Conservation (phyloP, 2,888 invertebrate genomes). For the Pristionchus exspectatus region DNA sequence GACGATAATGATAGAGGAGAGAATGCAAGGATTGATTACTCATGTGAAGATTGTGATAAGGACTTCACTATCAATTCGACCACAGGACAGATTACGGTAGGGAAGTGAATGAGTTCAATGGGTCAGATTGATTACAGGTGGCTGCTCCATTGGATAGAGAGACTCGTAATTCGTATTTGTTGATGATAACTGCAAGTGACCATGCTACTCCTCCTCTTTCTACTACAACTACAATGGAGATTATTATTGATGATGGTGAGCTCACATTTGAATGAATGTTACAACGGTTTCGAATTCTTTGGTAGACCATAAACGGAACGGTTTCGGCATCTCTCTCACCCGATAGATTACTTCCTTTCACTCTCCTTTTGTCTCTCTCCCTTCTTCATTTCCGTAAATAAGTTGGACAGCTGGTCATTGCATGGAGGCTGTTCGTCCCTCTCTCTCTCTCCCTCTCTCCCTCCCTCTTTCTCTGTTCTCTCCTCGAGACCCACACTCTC, state of each 20-base stretch:
- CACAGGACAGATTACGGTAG: slow-evolving; percentile 93
- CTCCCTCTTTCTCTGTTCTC: slow-evolving; percentile 39
- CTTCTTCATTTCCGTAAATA: slow-evolving; percentile 64
- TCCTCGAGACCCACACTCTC: slow-evolving; percentile 34
- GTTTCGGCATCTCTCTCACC: neutral
- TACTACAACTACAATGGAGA: slow-evolving; percentile 95
- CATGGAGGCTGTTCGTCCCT: slow-evolving; percentile 22
- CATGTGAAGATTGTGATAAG: slow-evolving; percentile 69
- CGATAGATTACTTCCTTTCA: slow-evolving; percentile 43
- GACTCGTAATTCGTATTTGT: slow-evolving; percentile 86
- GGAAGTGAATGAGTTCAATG: slow-evolving; percentile 69
- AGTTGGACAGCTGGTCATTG: slow-evolving; percentile 62
- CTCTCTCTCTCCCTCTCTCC: neutral
- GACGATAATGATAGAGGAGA: slow-evolving; percentile 95
- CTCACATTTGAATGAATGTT: neutral
- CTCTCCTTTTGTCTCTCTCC: slow-evolving; percentile 38
- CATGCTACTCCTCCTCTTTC: slow-evolving; percentile 91
- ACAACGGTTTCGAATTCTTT: no score
- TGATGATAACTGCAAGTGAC: slow-evolving; percentile 94
- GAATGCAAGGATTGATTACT: slow-evolving; percentile 86
- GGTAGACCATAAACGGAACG: neutral
- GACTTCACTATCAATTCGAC: slow-evolving; percentile 92
- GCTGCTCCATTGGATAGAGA: slow-evolving; percentile 88
- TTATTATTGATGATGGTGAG: slow-evolving; percentile 90
- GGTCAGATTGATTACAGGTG: neutral